Conservation (phyloP, 2,888 invertebrate species). For the Lucinisca nassula region DNA sequence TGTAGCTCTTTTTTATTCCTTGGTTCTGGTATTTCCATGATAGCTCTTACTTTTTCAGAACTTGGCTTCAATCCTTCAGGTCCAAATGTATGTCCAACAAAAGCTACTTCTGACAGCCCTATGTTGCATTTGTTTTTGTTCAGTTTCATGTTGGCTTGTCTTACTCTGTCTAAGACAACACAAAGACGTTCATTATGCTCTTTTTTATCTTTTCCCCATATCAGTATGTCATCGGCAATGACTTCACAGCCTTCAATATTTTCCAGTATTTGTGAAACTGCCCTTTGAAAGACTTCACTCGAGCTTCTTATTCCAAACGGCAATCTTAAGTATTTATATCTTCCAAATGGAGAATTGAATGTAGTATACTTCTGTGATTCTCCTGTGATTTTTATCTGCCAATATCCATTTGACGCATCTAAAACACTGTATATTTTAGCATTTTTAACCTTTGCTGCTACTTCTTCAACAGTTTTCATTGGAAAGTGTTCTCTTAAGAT, state of each 20-base stretch:
- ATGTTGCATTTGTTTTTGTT: too few relatives aligned
- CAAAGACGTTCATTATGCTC: too few relatives aligned
- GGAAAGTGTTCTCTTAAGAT: slow-evolving; percentile 33
- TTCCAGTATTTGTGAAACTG: background rate
- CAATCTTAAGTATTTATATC: slow-evolving; percentile 16
- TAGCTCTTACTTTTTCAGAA: too few relatives aligned
- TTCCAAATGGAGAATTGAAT: slow-evolving; percentile 34
- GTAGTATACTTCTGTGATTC: slow-evolving; percentile 29
- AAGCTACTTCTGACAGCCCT: too few relatives aligned
- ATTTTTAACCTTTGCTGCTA: slow-evolving; percentile 20
- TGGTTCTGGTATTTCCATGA: too few relatives aligned
- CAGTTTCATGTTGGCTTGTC: too few relatives aligned
- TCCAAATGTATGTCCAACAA: too few relatives aligned
- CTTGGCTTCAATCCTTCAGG: too few relatives aligned
- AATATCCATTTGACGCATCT: slow-evolving; percentile 25
- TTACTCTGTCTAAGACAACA: too few relatives aligned
- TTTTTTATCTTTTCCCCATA: slow-evolving; percentile 11
- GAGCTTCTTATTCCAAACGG: slow-evolving; percentile 35
- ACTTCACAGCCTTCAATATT: slow-evolving; percentile 16
- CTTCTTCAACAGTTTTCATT: slow-evolving; percentile 17
- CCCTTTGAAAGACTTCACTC: slow-evolving; percentile 22
- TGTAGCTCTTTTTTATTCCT: too few relatives aligned
- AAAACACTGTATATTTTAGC: slow-evolving; percentile 19
- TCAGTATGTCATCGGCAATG: slow-evolving; percentile 25
- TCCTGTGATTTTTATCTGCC: slow-evolving; percentile 15